A percentile compares a stretch with the other conserved stretches of the same genome.
Conservation (phyloP, 2,797 vertebrate genomes). For the Peromyscus attwateri region DNA sequence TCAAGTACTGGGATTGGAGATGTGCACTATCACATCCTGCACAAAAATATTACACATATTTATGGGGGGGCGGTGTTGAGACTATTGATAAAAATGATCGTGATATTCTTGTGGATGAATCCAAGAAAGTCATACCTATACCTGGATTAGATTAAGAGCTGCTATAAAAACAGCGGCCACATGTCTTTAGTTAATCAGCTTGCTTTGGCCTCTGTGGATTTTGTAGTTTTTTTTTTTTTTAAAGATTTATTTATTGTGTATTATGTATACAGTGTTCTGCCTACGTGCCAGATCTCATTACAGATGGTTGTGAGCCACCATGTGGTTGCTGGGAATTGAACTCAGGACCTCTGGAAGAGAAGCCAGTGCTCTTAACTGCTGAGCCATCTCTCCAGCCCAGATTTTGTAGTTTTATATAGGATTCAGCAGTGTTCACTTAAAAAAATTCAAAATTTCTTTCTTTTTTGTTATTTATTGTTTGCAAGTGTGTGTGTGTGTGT, state of each 20-base stretch:
- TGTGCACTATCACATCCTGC: neutral
- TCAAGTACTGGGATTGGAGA: neutral
- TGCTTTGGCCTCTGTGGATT: neutral
- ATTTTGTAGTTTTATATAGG: neutral
- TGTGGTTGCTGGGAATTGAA: too few species aligned
- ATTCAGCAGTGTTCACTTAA: neutral
- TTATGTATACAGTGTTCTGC: too few species aligned
- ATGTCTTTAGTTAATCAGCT: neutral
- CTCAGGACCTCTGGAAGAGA: too few species aligned
- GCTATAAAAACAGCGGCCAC: neutral
- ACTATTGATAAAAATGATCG: neutral
- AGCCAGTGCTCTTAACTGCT: too few species aligned
- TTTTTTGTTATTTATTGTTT: neutral
- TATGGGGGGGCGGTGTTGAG: neutral
- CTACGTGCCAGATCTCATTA: too few species aligned
- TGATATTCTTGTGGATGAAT: neutral
- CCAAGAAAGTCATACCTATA: neutral
- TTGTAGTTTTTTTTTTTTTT: neutral
- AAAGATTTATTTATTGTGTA: too few species aligned
- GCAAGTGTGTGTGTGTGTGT: neutral
- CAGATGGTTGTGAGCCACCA: too few species aligned
- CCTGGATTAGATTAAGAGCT: neutral
- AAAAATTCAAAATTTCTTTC: neutral
- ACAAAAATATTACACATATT: neutral
- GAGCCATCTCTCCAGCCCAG: too few species aligned